Evolutionary conservation across 2,797 vertebrate species (phyloP), one percentile per base, ranked within the genome.

Genomic region (Sparus aurata): DNA sequence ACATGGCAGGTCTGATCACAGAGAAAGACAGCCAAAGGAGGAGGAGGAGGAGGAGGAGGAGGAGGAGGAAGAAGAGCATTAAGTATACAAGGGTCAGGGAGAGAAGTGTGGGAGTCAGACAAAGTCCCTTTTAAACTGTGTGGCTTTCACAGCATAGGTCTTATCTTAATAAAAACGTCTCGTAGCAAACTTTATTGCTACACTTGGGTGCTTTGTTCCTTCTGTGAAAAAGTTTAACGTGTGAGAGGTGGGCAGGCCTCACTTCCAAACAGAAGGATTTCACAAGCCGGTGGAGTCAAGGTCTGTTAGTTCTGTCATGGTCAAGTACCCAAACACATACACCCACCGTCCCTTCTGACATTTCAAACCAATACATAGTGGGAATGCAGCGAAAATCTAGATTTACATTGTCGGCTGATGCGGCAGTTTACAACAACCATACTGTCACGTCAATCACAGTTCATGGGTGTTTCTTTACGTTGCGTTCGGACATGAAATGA

Each of bases 91-190:
- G 45, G 60, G 67, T 62, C 50, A 71, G 43, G 11, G 27, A 25
- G 1, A n/a, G 4, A 62, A 27, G 34, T 63, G 64, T 79, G 50
- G 43, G 50, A 79, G 62, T 64, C 12, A 12, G 16, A 57, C 41
- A 57, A 34, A 67, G 52, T 27, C 12, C 2, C 16, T 58, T 75
- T 67, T 5, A 64, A 43, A 50, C 12, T 15, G 16, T 30, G 4
- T 17, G 1, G 1, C 38, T 70, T 43, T 10, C 10, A 30, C 30
- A 30, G 23, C 38, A 41, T 27, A 43, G 34, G 34, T 10, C 27
- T 5, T 30, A 30, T 4, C 30, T 38, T 38, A 38, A 38, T 9
- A 4, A 38, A 38, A 34, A 38, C 8, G 8, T 38, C 34, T 38
- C 34, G 43, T 45, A 45, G 43, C 11, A 45, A 45, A 45, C 41